Evolutionary conservation across 1,140 invertebrate species (phyloP).

Genomic region (Hyposmocoma kahamanoa): DNA sequence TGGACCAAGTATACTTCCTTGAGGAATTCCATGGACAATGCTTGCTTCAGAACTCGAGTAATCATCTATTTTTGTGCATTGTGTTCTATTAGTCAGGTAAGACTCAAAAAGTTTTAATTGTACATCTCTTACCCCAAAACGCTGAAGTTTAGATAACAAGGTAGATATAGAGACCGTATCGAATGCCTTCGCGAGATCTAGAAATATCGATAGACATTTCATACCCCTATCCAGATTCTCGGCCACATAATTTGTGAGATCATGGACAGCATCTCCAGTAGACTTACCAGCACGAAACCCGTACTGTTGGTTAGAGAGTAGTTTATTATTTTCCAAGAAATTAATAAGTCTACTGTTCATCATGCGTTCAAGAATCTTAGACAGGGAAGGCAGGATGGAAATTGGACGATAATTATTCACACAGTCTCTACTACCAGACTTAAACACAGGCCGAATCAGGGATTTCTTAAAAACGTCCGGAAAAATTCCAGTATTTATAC

Average conservation of each 20-base stretch:
- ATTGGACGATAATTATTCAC: background rate
- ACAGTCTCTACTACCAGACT: conserved; percentile 3
- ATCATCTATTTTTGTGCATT: background rate
- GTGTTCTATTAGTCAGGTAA: background rate
- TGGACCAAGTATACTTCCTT: background rate
- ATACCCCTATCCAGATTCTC: background rate
- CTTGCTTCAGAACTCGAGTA: background rate
- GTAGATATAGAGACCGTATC: background rate
- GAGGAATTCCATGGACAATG: background rate
- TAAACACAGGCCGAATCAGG: too few relatives aligned
- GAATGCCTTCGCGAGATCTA: background rate
- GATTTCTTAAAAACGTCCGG: background rate
- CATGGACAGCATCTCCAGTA: background rate
- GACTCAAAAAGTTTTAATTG: background rate
- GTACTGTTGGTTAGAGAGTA: background rate
- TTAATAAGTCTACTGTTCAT: background rate
- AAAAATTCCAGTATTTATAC: background rate
- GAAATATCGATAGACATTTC: background rate
- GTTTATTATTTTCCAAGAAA: background rate
- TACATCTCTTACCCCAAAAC: background rate
- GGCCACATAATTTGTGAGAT: background rate
- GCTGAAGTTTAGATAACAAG: background rate
- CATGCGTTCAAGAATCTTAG: conserved; percentile 3
- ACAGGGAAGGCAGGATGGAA: background rate
- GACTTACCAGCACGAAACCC: background rate